Evolutionary conservation across 2,113 vertebrate genomes (phyloP).

Genomic region (Charina bottae): DNA sequence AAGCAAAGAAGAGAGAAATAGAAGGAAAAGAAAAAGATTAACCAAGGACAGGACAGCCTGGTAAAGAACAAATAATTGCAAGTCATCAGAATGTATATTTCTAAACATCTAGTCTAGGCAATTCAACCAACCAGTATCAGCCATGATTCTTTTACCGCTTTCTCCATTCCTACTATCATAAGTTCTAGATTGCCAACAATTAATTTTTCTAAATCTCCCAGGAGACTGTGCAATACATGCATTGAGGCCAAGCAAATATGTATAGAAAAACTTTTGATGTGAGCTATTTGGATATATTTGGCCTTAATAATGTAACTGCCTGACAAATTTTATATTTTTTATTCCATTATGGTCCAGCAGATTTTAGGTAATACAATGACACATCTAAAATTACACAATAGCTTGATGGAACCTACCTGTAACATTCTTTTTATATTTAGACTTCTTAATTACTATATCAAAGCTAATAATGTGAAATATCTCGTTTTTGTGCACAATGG

Average conservation of each 20-base stretch:
- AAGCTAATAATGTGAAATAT: slow-evolving; percentile 64
- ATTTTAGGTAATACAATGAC: background rate
- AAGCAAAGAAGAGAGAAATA: background rate
- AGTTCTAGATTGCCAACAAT: background rate
- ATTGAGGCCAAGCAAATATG: background rate
- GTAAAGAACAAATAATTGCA: background rate
- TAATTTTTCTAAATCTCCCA: background rate
- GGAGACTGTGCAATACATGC: background rate
- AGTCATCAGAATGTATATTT: background rate
- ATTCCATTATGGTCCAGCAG: background rate
- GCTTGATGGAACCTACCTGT: slow-evolving; percentile 51
- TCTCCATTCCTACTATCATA: background rate
- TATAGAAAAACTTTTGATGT: background rate
- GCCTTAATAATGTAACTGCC: background rate
- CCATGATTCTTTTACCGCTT: background rate
- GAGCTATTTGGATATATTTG: background rate
- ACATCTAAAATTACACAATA: background rate
- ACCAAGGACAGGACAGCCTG: background rate
- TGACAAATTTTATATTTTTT: background rate
- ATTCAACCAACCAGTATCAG: background rate
- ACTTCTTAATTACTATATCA: slow-evolving; percentile 69
- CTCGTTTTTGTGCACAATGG: slow-evolving; percentile 49
- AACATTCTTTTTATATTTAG: slow-evolving; percentile 66
- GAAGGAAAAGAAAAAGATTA: background rate
- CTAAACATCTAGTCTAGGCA: background rate